These are phyloP conservation scores for Nemapogon koenigi DNA, from an alignment of 2,888 invertebrate genomes.

Conservation along the genomic window DNA sequence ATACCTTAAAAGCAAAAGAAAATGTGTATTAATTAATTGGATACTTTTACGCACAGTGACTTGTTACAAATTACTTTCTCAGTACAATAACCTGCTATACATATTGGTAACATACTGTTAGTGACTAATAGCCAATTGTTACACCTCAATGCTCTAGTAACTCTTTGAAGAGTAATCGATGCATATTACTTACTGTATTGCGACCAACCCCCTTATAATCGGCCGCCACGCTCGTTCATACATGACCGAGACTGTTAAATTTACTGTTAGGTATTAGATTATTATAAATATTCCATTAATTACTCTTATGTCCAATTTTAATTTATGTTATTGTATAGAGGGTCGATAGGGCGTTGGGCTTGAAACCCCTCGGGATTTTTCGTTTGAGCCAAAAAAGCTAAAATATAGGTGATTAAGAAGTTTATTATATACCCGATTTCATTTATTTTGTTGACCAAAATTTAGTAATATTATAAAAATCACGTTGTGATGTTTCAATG, in stretches of 20 bases:
- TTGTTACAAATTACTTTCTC: constrained; percentile 5
- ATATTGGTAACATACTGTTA: not conserved
- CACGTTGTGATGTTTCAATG: too few relatives aligned
- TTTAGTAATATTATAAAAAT: too few relatives aligned
- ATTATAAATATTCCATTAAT: not conserved
- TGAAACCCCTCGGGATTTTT: too few relatives aligned
- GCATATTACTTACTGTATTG: not conserved
- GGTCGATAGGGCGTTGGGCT: too few relatives aligned
- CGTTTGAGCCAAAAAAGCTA: too few relatives aligned
- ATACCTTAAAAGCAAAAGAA: too few relatives aligned
- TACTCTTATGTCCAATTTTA: not conserved
- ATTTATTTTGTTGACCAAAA: too few relatives aligned
- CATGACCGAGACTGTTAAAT: constrained; percentile 22
- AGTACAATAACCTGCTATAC: constrained; percentile 7
- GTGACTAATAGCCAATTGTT: constrained; percentile 22
- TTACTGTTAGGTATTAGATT: constrained; percentile 1
- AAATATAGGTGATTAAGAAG: too few relatives aligned
- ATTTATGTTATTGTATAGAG: not conserved
- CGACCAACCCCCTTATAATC: constrained; percentile 4
- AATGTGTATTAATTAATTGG: constrained; percentile 1
- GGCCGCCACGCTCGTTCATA: constrained; percentile 27
- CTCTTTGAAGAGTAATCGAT: constrained; percentile 13
- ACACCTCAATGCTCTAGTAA: constrained; percentile 52
- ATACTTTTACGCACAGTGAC: constrained; percentile 4
- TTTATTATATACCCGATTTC: too few relatives aligned